Conservation (phyloP, 2,113 vertebrate species). For the Poeciliopsis turrubarensis region DNA sequence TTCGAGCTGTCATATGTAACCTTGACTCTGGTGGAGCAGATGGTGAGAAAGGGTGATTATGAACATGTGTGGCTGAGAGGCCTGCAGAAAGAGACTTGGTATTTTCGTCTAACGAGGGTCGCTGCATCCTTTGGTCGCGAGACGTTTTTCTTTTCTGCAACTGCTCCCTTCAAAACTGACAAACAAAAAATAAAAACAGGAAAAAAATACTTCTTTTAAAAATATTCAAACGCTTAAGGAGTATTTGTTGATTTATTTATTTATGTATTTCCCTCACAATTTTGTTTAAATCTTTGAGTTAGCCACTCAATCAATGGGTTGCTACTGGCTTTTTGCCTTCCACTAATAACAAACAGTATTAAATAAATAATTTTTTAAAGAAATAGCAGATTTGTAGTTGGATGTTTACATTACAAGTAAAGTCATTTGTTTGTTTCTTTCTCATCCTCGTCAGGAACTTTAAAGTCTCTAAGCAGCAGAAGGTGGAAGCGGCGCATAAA, state of each 20-base stretch:
- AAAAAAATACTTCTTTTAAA: neutral
- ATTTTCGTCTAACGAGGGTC: constrained; percentile 30
- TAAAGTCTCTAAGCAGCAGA: too few relatives aligned
- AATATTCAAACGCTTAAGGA: too few relatives aligned
- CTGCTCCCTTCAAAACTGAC: neutral
- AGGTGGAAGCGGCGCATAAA: too few relatives aligned
- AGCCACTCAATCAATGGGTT: too few relatives aligned
- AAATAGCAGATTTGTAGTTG: neutral
- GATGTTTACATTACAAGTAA: neutral
- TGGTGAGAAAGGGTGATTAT: constrained; percentile 53
- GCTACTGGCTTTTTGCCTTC: too few relatives aligned
- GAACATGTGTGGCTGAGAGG: constrained; percentile 22
- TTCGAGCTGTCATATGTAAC: constrained; percentile 60
- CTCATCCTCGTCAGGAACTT: too few relatives aligned
- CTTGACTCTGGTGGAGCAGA: constrained; percentile 66
- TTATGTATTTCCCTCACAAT: neutral
- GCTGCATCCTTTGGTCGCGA: neutral
- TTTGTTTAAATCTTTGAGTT: too few relatives aligned
- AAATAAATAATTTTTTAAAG: too few relatives aligned
- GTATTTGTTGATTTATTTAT: too few relatives aligned
- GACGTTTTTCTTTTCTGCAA: neutral
- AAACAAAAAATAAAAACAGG: neutral
- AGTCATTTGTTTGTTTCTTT: neutral
- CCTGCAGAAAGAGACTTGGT: neutral
- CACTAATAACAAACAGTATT: too few relatives aligned